Conservation (phyloP, 2,888 invertebrate genomes). For the Geotrupes spiniger region DNA sequence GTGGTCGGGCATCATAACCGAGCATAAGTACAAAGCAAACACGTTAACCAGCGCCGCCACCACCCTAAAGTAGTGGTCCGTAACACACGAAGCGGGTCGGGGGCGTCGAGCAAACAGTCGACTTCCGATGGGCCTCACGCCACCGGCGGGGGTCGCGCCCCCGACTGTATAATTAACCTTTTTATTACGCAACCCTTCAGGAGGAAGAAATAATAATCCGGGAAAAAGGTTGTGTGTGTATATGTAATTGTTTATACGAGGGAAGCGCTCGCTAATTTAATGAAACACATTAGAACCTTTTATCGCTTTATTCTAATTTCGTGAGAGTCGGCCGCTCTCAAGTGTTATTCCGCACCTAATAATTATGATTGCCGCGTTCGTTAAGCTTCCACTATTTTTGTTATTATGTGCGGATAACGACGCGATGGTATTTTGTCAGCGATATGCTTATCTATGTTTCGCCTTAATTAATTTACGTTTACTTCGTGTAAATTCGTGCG, state of each 20-base stretch:
- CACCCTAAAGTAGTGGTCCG: constrained; percentile 5
- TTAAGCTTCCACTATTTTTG: constrained; percentile 26
- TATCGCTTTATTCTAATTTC: constrained; percentile 44
- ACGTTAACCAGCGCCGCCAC: no score
- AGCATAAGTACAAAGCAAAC: no score
- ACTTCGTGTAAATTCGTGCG: no score
- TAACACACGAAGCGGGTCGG: constrained; percentile 29
- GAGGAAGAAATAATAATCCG: constrained; percentile 43
- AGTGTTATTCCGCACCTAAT: constrained; percentile 35
- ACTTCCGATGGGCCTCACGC: constrained; percentile 31
- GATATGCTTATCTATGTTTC: no score
- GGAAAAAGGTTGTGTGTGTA: constrained; percentile 36
- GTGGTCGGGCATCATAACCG: no score
- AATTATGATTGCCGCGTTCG: constrained; percentile 20
- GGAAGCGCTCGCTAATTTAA: constrained; percentile 43
- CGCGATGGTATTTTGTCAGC: no score
- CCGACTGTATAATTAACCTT: constrained; percentile 44
- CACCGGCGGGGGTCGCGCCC: constrained; percentile 37
- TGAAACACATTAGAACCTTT: constrained; percentile 39
- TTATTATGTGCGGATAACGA: background rate
- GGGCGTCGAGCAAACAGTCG: constrained; percentile 34
- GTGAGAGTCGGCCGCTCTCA: constrained; percentile 25
- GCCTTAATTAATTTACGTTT: no score
- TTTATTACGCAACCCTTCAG: constrained; percentile 46
- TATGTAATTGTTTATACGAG: constrained; percentile 42